phyloP scores from a whole-genome alignment of 2,113 vertebrate genomes.

The Fulmarus glacialis region DNA sequence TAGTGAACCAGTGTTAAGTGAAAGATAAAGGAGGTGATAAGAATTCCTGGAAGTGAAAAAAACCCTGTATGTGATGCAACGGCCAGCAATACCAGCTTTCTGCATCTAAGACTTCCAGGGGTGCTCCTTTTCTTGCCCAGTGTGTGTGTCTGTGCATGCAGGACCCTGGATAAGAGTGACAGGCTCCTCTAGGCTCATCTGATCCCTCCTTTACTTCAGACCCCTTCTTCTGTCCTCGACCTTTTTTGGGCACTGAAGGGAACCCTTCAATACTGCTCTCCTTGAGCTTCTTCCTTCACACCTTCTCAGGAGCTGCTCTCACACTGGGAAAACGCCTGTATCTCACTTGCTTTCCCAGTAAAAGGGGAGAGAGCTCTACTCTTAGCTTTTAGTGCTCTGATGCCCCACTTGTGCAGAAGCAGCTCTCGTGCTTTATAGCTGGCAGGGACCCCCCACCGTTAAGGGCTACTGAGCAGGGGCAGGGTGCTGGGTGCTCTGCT shows the following conservation, averaged over 20 bases:
- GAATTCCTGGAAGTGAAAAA: not conserved
- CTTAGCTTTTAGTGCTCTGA: not conserved
- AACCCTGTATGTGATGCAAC: not conserved
- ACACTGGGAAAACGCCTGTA: not conserved
- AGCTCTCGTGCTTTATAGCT: not conserved
- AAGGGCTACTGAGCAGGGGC: not conserved
- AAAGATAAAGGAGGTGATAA: not conserved
- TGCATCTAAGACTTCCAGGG: not conserved
- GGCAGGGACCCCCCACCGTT: rapidly evolving
- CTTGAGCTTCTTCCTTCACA: not conserved
- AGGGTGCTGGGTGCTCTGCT: not conserved
- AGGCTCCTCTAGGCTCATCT: not conserved
- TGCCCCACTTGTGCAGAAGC: not conserved
- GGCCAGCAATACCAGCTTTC: not conserved
- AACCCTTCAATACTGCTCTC: not conserved
- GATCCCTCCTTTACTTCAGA: not conserved
- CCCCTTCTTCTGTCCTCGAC: not conserved
- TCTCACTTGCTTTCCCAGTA: not conserved
- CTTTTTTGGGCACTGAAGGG: not conserved
- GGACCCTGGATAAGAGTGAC: not conserved
- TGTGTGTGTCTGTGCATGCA: not conserved
- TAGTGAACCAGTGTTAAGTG: not conserved
- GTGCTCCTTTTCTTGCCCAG: not conserved
- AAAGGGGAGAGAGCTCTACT: not conserved
- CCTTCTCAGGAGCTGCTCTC: not conserved